Evolutionary conservation across 2,113 vertebrate species (phyloP), one percentile per base, ranked within the genome.

Genomic region (Vidua chalybeata): DNA sequence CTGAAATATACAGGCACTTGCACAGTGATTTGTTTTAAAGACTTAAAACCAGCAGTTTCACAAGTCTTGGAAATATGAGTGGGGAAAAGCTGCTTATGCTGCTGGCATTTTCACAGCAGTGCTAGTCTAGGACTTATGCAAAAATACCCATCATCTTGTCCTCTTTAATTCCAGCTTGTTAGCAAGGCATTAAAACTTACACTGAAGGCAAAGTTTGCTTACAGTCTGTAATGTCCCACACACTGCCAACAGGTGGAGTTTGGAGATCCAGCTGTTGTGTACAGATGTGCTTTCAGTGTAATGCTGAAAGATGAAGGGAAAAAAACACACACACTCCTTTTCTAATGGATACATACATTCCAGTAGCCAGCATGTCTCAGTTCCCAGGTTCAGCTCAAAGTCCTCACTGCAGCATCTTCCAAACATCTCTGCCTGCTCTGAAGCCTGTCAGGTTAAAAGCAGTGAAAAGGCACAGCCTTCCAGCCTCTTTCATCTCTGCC

Each of bases 11-110:
- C 55, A 93, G 41, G 45, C 72, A 72, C 26, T 93, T 81, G 64
- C 21, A 46, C 39, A 83, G 63, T 46, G 52, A 93, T 88, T 84
- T 94, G 91, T 90, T 94, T 94, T 78, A 92, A 95, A 59, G 54
- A 54, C 62, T 92, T 91, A 75, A 94, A 95, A 35, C n/a, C 35
- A 91, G 23, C 68, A 78, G 69, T 63, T 94, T 78, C 56, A n/a
- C 19, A 75, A 18, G 19, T 63, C 74, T 67, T 67, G 39, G 48
- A 90, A 88, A 93, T 68, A 83, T 5, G 37, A 30, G 7, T 49
- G 49, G 18, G 52, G 33, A 72, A 92, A 93, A 84, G 22, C 82
- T 77, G 26, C 71, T 73, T 85, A 54, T 21, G 46, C 74, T 85
- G 17, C 68, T 76, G 72, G 55, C 35, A 61, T 93, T 74, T 93